A percentile compares a stretch with the other conserved stretches of the same genome.
Evolutionary conservation across 2,888 invertebrate genomes (phyloP).

Genomic region (Oxyteleia sp.): DNA sequence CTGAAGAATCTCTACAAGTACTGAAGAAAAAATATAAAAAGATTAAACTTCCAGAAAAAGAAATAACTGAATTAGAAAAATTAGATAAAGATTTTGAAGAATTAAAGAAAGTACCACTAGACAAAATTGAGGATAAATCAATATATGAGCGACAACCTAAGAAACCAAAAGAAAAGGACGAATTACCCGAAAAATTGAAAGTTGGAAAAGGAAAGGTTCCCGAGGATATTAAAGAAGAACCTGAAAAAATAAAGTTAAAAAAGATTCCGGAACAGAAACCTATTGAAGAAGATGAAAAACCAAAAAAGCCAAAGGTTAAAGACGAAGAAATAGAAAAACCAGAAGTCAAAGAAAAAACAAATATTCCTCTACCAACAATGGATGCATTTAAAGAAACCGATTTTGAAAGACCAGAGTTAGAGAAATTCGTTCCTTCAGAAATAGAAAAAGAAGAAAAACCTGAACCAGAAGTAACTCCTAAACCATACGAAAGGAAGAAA

Average conservation of each 20-base stretch:
- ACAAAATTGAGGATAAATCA: slow-evolving; percentile 84
- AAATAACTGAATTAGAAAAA: slow-evolving; percentile 89
- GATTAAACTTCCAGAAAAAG: slow-evolving; percentile 89
- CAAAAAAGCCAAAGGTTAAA: slow-evolving; percentile 78
- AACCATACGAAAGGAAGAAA: slow-evolving; percentile 80
- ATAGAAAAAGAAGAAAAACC: slow-evolving; percentile 81
- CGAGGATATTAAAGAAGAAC: slow-evolving; percentile 79
- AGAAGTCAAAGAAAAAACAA: slow-evolving; percentile 79
- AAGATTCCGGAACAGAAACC: slow-evolving; percentile 84
- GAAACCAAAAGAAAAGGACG: slow-evolving; percentile 83
- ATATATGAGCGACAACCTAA: slow-evolving; percentile 84
- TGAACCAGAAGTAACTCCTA: slow-evolving; percentile 81
- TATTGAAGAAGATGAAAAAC: slow-evolving; percentile 82
- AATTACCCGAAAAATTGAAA: slow-evolving; percentile 81
- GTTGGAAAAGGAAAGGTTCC: slow-evolving; percentile 84
- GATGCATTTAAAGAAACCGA: slow-evolving; percentile 83
- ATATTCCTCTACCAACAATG: slow-evolving; percentile 79
- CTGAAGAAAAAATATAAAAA: slow-evolving; percentile 90
- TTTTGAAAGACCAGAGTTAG: slow-evolving; percentile 84
- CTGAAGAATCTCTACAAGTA: slow-evolving; percentile 91
- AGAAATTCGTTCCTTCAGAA: slow-evolving; percentile 84
- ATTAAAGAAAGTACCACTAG: slow-evolving; percentile 85
- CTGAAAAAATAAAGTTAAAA: slow-evolving; percentile 85
- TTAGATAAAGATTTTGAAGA: slow-evolving; percentile 88
- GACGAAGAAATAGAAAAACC: slow-evolving; percentile 79